Evolutionary conservation across 2,888 invertebrate species (phyloP), one percentile per base, ranked within the genome.

Genomic region (Nowickia ferox): DNA sequence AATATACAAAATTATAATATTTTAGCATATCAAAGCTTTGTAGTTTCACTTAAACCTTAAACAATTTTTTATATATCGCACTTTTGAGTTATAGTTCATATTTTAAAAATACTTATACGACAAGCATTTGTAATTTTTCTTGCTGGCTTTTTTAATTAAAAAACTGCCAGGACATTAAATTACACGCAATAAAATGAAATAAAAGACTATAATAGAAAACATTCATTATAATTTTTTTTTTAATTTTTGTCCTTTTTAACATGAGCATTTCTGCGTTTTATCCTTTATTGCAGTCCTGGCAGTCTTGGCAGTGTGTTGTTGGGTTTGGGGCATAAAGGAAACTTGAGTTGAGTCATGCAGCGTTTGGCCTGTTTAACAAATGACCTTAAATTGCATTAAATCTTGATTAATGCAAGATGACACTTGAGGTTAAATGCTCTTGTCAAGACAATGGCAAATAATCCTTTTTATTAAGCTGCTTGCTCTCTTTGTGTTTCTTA

Each of bases 331-430:
- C 10, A 40, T 3, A 46, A 11, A 68, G 57, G 51, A 76, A 83
- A 72, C 66, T 66, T 19, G 44, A 72, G 69, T 22, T 9, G n/a
- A 46, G 38, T 74, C n/a, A 13, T 44, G 57, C 48, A 77, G 66
- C 66, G 51, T 66, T 75, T 84, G 77, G 65, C 66, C 77, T 72
- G 72, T 74, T 84, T 66, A 84, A 72, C 83, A 78, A 84, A 84
- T 84, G 83, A 78, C 77, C 83, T 84, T 78, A 78, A 84, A 72
- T 78, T 84, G 77, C 83, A 84, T 78, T 84, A 84, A 84, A 84
- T 84, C 83, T 84, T 84, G 77, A 72, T 84, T 78, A 77, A 66
- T 66, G 72, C 53, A 51, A 74, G 77, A 78, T 78, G 83, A 78
- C 83, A 84, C 83, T 84, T 78, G 77, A 78, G 83, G 83, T 84